Evolutionary conservation across 2,113 vertebrate genomes (phyloP).

Genomic region (Pitta sordida): DNA sequence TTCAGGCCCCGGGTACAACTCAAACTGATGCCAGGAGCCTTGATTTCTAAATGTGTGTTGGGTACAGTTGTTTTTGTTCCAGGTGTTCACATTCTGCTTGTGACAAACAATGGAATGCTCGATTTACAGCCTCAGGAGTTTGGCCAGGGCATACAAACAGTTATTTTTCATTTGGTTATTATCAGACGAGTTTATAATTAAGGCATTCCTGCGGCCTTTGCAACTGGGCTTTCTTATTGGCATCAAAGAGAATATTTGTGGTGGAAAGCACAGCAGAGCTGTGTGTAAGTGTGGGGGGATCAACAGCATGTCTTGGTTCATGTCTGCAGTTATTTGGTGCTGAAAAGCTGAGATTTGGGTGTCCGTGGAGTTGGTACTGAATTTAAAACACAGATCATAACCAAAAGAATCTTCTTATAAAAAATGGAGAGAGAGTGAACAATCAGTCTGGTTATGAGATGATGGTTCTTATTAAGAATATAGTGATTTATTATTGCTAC

Average conservation of each 20-base stretch:
- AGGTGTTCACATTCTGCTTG: neutral
- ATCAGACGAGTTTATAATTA: conserved; percentile 10
- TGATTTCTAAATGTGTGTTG: neutral
- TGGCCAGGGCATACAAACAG: neutral
- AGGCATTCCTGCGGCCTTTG: conserved; percentile 4
- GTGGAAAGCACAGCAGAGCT: neutral
- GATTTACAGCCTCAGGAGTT: neutral
- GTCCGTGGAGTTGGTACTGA: neutral
- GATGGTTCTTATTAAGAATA: neutral
- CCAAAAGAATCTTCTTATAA: neutral
- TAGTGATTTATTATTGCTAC: neutral
- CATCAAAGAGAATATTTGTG: conserved; percentile 36
- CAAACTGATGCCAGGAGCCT: neutral
- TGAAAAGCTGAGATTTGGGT: neutral
- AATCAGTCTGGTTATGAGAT: neutral
- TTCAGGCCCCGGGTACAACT: neutral
- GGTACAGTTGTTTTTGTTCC: neutral
- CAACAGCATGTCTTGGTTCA: neutral
- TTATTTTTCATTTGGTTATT: conserved; percentile 7
- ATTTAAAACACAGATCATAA: neutral
- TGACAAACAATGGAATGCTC: neutral
- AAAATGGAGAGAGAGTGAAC: neutral
- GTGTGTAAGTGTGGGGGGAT: neutral
- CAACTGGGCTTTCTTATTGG: neutral
- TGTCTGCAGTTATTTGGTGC: neutral